These are phyloP conservation scores for Spicauda simplicius DNA, from an alignment of 2,888 invertebrate species.

Conservation along the genomic window DNA sequence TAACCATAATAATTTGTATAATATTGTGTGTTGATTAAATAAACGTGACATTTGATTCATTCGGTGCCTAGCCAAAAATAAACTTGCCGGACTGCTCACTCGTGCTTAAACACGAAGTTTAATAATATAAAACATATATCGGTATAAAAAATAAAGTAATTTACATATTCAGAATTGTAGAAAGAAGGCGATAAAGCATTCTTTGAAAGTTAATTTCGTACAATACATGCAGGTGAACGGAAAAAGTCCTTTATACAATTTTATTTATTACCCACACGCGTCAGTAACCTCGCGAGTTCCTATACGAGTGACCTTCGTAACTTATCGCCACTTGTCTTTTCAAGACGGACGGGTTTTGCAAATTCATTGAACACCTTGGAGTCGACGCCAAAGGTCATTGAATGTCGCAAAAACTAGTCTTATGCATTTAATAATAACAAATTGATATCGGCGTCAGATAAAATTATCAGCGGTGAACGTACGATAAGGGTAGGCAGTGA, in stretches of 20 bases:
- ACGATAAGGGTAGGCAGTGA: slow-evolving; percentile 55
- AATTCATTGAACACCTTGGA: slow-evolving; percentile 61
- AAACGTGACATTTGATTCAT: too few relatives aligned
- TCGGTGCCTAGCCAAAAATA: too few relatives aligned
- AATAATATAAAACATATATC: too few relatives aligned
- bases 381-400: slow-evolving; percentile 59
- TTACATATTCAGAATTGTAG: too few relatives aligned
- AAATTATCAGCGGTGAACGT: slow-evolving; percentile 55
- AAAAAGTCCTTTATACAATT: slow-evolving; percentile 20
- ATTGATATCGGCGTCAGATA: slow-evolving; percentile 51
- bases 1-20: too few relatives aligned
- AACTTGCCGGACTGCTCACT: too few relatives aligned
- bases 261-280: slow-evolving; percentile 13
- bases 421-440: slow-evolving; percentile 41
- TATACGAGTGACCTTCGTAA: slow-evolving; percentile 58
- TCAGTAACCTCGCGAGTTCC: slow-evolving; percentile 39
- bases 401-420: slow-evolving; percentile 52
- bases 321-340: slow-evolving; percentile 64
- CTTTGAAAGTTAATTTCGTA: neutral
- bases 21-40: too few relatives aligned
- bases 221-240: slow-evolving; percentile 22
- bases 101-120: too few relatives aligned
- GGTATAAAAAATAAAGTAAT: too few relatives aligned
- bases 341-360: slow-evolving; percentile 63
- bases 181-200: too few relatives aligned